A percentile compares a stretch with the other conserved stretches of the same genome.
These are phyloP conservation scores for Lagria hirta DNA, from an alignment of 2,888 invertebrate genomes.

Conservation along the genomic window DNA sequence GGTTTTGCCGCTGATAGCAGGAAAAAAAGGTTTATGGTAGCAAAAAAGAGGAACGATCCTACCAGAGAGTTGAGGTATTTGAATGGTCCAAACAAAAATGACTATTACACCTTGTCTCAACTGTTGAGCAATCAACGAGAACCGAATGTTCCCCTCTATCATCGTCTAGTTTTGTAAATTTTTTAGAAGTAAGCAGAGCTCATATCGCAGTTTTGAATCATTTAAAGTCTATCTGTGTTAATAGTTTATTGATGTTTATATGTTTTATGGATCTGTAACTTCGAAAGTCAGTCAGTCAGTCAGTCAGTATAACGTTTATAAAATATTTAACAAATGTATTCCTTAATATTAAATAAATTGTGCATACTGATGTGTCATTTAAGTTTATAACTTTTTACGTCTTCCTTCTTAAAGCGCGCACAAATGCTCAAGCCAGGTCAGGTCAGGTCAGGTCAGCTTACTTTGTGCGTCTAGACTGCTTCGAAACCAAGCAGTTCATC, in stretches of 20 bases:
- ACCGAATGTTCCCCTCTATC: conserved; percentile 63
- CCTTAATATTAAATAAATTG: conserved; percentile 18
- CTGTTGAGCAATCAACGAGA: conserved; percentile 57
- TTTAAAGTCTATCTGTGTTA: conserved; percentile 33
- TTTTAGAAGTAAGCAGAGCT: conserved; percentile 17
- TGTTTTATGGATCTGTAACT: conserved; percentile 37
- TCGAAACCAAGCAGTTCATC: no score
- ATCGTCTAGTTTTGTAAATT: conserved; percentile 63
- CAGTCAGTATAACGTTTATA: conserved; percentile 51
- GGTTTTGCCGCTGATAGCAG: conserved; percentile 39
- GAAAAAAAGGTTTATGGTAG: conserved; percentile 64
- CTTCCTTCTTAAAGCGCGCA: no score
- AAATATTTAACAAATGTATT: conserved; percentile 28
- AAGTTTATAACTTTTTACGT: no score
- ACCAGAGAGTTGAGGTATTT: conserved; percentile 51
- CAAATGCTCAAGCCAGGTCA: no score
- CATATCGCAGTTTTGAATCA: conserved; percentile 25
- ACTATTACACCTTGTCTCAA: conserved; percentile 63
- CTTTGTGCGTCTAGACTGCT: no score
- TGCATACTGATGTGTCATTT: conserved; percentile 20
- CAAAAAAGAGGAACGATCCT: conserved; percentile 57
- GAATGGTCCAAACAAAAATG: conserved; percentile 56
- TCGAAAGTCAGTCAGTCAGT: conserved; percentile 47
- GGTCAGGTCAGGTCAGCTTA: no score
- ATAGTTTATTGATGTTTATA: conserved; percentile 33